These are phyloP conservation scores for Aphaenogaster floridana DNA, from an alignment of 1,140 invertebrate genomes.

Conservation along the genomic window DNA sequence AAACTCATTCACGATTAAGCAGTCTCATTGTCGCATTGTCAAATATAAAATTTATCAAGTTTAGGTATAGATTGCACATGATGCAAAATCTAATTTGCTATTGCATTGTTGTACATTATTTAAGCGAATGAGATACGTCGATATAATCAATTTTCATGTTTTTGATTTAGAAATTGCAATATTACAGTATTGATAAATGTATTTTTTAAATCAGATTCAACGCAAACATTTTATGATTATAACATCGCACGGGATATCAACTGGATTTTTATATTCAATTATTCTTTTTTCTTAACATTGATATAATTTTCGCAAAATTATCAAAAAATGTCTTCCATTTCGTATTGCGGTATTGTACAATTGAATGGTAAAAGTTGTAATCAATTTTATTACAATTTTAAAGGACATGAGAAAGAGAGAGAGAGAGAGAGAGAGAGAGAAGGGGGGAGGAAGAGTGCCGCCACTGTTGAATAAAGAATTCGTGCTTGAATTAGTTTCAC, in stretches of 20 bases:
- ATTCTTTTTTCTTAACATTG: neutral
- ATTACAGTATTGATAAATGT: neutral
- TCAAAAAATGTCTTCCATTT: neutral
- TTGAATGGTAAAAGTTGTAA: conserved; percentile 4
- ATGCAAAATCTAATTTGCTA: neutral
- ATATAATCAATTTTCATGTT: neutral
- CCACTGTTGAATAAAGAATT: conserved; percentile 28
- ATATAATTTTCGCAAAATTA: neutral
- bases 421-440: neutral
- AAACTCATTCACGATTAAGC: conserved; percentile 22
- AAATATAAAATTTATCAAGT: neutral
- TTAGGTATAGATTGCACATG: neutral
- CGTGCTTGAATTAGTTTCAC: conserved; percentile 48
- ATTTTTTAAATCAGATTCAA: neutral
- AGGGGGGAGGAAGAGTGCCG: neutral
- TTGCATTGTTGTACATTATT: neutral
- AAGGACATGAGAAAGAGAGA: neutral
- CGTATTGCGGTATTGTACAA: neutral
- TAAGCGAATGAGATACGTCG: neutral
- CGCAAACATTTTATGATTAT: neutral
- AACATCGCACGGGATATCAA: neutral
- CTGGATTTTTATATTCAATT: neutral
- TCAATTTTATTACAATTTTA: conserved; percentile 46
- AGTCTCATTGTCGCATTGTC: conserved; percentile 20
- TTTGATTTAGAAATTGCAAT: neutral